These are phyloP conservation scores for Oncorhynchus mykiss DNA, from an alignment of 2,113 vertebrate genomes.

Conservation along the genomic window DNA sequence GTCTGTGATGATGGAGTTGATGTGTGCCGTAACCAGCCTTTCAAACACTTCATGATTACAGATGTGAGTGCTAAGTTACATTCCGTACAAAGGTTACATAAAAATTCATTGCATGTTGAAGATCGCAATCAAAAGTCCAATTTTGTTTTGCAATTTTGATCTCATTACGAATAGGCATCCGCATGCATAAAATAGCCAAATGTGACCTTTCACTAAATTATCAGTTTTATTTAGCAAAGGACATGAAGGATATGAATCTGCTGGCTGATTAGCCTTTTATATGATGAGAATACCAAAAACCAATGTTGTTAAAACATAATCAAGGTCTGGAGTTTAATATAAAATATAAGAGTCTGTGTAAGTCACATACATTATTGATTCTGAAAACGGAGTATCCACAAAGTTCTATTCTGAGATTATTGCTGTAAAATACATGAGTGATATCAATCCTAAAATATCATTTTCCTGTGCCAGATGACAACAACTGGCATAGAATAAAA, in stretches of 20 bases:
- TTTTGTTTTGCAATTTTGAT: slow-evolving; percentile 42
- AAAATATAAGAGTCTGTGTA: too few species aligned
- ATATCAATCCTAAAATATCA: slow-evolving; percentile 1
- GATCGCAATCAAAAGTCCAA: slow-evolving; percentile 26
- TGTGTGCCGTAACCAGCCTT: too few species aligned
- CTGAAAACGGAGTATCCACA: neutral
- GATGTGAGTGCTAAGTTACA: slow-evolving; percentile 26
- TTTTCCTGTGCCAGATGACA: slow-evolving; percentile 23
- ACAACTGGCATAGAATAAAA: slow-evolving; percentile 31
- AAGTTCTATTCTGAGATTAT: neutral
- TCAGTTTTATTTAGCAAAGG: slow-evolving; percentile 55
- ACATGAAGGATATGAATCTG: slow-evolving; percentile 44
- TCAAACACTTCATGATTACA: too few species aligned
- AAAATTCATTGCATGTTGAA: slow-evolving; percentile 21
- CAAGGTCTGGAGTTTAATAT: too few species aligned
- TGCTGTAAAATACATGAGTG: neutral
- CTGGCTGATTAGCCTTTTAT: neutral
- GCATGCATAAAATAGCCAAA: slow-evolving; percentile 47
- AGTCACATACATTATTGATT: too few species aligned
- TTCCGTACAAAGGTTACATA: slow-evolving; percentile 44
- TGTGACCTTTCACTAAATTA: slow-evolving; percentile 56
- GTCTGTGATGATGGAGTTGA: too few species aligned
- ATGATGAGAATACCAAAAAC: too few species aligned
- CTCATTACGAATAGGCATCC: slow-evolving; percentile 56
- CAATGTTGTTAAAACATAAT: too few species aligned